Conservation (phyloP, 2,113 vertebrate species). For the Mesembrinibis cayennensis region DNA sequence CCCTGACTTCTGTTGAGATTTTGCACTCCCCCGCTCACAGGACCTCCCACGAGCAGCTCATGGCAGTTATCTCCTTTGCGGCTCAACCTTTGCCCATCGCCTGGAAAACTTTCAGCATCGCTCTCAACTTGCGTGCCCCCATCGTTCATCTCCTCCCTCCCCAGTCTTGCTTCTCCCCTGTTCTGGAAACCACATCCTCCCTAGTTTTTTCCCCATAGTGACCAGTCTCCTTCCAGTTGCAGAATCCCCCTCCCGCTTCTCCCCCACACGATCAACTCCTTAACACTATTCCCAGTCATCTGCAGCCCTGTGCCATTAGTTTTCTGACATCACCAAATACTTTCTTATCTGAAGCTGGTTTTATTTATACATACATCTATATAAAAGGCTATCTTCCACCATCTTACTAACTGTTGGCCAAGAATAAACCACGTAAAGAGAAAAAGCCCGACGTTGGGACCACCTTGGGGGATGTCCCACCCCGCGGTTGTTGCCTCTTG, state of each 20-base stretch:
- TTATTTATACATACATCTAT: not conserved
- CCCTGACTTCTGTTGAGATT: constrained; percentile 15
- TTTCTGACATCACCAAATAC: constrained; percentile 5
- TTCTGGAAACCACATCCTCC: not conserved
- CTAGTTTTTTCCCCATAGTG: not conserved
- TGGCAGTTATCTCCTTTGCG: not conserved
- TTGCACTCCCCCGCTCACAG: not conserved
- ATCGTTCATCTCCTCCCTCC: not conserved
- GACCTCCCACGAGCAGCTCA: constrained; percentile 34
- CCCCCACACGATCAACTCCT: not conserved
- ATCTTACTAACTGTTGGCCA: not conserved
- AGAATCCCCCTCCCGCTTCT: not conserved
- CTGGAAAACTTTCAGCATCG: not conserved
- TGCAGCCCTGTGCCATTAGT: not conserved
- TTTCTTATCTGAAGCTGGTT: not conserved
- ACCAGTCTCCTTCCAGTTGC: not conserved
- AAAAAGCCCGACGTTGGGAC: not conserved
- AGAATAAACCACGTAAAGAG: not conserved
- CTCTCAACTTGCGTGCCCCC: not conserved
- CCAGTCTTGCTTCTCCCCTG: not conserved
- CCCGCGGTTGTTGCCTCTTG: not conserved
- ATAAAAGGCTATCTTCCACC: not conserved
- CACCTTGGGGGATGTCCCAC: not conserved
- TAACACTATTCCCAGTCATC: not conserved
- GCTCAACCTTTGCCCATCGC: not conserved